These are phyloP conservation scores for Triplophysa dalaica DNA, from an alignment of 2,113 vertebrate species.

Conservation along the genomic window DNA sequence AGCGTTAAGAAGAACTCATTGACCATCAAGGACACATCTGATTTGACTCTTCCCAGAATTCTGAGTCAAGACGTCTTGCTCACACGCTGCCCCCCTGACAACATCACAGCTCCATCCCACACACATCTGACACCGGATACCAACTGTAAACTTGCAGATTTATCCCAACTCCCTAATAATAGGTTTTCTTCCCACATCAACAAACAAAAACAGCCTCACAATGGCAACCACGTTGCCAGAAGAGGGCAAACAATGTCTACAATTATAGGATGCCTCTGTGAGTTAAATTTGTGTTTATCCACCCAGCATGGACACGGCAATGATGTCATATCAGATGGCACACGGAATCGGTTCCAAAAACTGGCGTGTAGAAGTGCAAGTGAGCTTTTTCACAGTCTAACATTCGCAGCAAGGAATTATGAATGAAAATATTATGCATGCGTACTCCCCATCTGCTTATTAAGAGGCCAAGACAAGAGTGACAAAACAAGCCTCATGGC, in stretches of 20 bases:
- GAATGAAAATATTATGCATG: constrained; percentile 34
- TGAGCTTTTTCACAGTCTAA: constrained; percentile 18
- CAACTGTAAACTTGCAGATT: constrained; percentile 36
- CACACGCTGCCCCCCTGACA: constrained; percentile 38
- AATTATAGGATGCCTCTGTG: constrained; percentile 14
- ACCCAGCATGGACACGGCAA: constrained; percentile 1
- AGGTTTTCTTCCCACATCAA: constrained; percentile 11
- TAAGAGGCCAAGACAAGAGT: not conserved
- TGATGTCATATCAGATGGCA: constrained; percentile 14
- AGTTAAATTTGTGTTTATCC: constrained; percentile 17
- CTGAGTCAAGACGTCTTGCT: constrained; percentile 51
- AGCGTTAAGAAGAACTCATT: constrained; percentile 1
- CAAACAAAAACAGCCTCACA: not conserved
- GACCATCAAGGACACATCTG: not conserved
- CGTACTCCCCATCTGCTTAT: constrained; percentile 46
- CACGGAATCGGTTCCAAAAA: not conserved
- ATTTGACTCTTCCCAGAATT: constrained; percentile 23
- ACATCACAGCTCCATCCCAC: constrained; percentile 47
- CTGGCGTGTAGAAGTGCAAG: not conserved
- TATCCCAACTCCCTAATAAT: constrained; percentile 30
- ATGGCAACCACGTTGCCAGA: not conserved
- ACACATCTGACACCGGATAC: constrained; percentile 44
- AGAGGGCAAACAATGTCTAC: constrained; percentile 1
- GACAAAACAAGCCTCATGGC: not conserved
- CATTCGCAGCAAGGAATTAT: not conserved